Evolutionary conservation across 1,140 invertebrate species (phyloP).

Genomic region (Cataglyphis hispanica): DNA sequence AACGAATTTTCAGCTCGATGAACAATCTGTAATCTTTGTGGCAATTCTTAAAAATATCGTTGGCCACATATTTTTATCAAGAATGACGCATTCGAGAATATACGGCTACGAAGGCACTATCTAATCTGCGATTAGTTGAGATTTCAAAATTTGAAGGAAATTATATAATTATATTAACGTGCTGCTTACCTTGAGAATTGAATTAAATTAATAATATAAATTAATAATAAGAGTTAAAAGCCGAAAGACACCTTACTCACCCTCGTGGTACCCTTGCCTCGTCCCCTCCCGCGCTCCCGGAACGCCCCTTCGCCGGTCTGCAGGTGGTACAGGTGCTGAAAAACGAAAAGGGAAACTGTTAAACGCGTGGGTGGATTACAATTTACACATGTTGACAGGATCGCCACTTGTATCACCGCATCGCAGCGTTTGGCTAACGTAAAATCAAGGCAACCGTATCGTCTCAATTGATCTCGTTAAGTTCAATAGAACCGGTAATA

Average conservation of each 20-base stretch:
- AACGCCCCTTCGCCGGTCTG: conserved; percentile 85
- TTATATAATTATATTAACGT: background rate
- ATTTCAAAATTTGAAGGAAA: background rate
- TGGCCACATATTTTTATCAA: no score
- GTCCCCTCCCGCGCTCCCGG: conserved; percentile 84
- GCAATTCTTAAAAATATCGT: background rate
- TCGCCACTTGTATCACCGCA: conserved; percentile 22
- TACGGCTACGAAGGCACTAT: background rate
- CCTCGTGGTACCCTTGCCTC: conserved; percentile 85
- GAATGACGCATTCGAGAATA: background rate
- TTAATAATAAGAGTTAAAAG: background rate
- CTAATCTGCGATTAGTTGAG: background rate
- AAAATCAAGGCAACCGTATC: conserved; percentile 84
- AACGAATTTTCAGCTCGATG: no score
- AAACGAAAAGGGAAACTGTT: conserved; percentile 75
- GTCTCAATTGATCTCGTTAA: conserved; percentile 85
- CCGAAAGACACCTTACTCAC: conserved; percentile 74
- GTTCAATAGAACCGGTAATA: conserved; percentile 83
- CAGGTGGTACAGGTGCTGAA: conserved; percentile 86
- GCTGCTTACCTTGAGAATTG: conserved; percentile 7
- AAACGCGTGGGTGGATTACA: conserved; percentile 44
- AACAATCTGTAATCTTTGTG: no score
- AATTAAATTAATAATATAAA: background rate
- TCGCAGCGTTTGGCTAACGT: conserved; percentile 77
- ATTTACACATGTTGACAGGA: conserved; percentile 18